Evolutionary conservation across 2,888 invertebrate genomes (phyloP).

Genomic region (Myathropa florea): DNA sequence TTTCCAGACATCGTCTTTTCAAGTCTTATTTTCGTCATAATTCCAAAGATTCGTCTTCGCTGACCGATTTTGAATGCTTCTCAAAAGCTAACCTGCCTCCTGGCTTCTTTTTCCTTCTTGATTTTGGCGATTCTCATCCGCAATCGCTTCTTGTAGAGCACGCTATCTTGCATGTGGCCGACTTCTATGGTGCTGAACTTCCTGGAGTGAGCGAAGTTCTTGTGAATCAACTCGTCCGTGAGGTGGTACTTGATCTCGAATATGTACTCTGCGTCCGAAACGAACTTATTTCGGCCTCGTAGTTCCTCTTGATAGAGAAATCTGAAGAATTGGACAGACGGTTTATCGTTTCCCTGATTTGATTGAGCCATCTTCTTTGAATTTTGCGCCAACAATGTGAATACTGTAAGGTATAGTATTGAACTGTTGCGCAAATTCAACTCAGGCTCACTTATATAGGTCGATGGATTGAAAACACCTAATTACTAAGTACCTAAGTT

Average conservation of each 20-base stretch:
- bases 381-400: neutral
- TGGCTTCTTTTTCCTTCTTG: neutral
- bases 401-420: neutral
- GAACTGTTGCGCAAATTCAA: neutral
- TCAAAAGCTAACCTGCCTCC: neutral
- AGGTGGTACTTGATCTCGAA: constrained; percentile 4
- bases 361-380: neutral
- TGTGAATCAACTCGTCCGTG: constrained; percentile 7
- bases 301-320: neutral
- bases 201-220: neutral
- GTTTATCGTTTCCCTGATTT: neutral
- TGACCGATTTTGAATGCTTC: too few relatives aligned
- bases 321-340: neutral
- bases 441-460: too few relatives aligned
- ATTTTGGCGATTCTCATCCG: neutral
- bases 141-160: constrained; percentile 2
- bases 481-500: too few relatives aligned
- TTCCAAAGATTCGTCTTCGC: too few relatives aligned
- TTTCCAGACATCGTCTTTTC: too few relatives aligned
- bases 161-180: constrained; percentile 3
- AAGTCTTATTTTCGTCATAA: too few relatives aligned
- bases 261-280: neutral
- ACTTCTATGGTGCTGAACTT: neutral
- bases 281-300: neutral
- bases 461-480: too few relatives aligned